Evolutionary conservation across 1,140 invertebrate species (phyloP).

Genomic region (Holotrichia oblita): DNA sequence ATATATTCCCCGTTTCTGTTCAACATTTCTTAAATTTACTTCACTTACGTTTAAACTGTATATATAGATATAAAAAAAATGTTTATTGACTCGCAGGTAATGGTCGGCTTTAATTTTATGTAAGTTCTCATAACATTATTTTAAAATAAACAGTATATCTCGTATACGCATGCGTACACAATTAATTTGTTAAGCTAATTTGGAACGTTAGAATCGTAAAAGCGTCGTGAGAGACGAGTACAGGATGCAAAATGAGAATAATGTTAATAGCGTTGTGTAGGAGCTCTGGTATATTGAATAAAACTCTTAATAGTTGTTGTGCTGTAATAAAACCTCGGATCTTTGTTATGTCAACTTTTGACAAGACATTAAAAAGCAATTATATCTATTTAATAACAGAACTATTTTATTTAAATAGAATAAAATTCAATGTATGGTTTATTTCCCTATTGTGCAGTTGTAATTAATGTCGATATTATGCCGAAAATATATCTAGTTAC

Average conservation of each 20-base stretch:
- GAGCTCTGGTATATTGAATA: no score
- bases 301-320: no score
- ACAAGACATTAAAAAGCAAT: no score
- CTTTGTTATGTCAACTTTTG: no score
- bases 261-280: neutral
- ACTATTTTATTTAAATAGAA: no score
- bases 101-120: neutral
- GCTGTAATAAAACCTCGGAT: no score
- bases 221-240: neutral
- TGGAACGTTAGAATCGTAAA: neutral
- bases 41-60: neutral
- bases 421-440: no score
- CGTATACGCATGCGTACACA: neutral
- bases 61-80: neutral
- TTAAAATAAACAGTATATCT: slow-evolving; percentile 1
- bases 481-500: no score
- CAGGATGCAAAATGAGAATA: neutral
- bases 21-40: neutral
- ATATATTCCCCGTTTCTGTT: neutral
- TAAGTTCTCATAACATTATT: neutral
- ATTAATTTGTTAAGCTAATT: neutral
- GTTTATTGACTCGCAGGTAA: neutral
- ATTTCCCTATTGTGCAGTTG: no score
- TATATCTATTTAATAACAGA: no score
- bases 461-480: no score